A percentile compares a stretch with the other conserved stretches of the same genome.
phyloP scores from a whole-genome alignment of 2,113 vertebrate species.

The Vulpes ferrilata region DNA sequence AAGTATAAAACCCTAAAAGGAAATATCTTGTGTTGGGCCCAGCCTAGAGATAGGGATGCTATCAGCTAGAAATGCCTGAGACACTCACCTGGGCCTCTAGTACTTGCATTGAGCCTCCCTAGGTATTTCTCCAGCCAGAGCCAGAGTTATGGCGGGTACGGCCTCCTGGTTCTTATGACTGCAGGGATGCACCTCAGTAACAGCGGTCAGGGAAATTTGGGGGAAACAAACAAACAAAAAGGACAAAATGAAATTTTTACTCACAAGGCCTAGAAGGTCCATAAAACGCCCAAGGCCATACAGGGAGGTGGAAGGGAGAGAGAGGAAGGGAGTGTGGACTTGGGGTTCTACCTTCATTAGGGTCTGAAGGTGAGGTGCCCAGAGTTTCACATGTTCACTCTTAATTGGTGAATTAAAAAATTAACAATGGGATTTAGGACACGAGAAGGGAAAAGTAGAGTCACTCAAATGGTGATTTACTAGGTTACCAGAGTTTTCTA shows the following conservation, averaged over 20 bases:
- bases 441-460: neutral
- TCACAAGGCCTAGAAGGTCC: too few relatives aligned
- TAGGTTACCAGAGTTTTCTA: neutral
- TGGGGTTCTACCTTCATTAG: neutral
- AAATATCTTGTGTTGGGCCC: neutral
- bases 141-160: neutral
- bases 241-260: neutral
- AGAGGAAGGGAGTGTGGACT: neutral
- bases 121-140: neutral
- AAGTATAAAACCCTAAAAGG: neutral
- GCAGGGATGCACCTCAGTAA: neutral
- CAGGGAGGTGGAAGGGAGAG: neutral
- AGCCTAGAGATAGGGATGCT: neutral
- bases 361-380: neutral
- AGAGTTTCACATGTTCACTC: neutral
- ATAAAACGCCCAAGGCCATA: too few relatives aligned
- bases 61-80: neutral
- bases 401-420: neutral
- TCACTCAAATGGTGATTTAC: too few relatives aligned
- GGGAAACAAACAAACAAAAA: neutral
- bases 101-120: neutral
- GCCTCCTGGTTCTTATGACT: neutral
- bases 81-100: neutral
- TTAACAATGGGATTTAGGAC: neutral
- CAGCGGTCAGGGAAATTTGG: neutral